Evolutionary conservation across 2,888 invertebrate genomes (phyloP).

Genomic region (Athalia circularis): DNA sequence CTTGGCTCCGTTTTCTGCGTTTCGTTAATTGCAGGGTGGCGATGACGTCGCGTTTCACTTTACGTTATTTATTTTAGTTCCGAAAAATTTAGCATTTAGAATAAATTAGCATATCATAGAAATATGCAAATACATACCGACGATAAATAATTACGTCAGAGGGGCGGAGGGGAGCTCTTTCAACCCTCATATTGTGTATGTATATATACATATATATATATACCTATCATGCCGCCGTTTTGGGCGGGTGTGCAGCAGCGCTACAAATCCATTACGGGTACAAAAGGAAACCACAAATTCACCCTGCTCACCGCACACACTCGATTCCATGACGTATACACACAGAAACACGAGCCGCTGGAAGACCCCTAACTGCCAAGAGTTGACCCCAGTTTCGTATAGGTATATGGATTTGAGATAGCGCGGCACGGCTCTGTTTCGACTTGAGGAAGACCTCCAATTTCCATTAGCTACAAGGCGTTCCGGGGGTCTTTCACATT

Average conservation of each 20-base stretch:
- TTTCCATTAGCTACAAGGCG: neutral
- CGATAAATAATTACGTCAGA: slow-evolving; percentile 27
- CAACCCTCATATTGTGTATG: slow-evolving; percentile 5
- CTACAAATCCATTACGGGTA: slow-evolving; percentile 40
- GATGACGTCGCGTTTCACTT: slow-evolving; percentile 8
- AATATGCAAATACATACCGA: slow-evolving; percentile 20
- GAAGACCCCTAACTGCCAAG: slow-evolving; percentile 37
- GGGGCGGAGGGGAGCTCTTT: neutral
- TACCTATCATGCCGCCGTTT: neutral
- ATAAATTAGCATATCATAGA: slow-evolving; percentile 25
- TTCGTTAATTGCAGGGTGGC: slow-evolving; percentile 8
- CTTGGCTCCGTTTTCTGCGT: neutral
- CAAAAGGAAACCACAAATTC: slow-evolving; percentile 45
- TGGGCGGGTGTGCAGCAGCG: neutral
- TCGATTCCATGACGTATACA: slow-evolving; percentile 17
- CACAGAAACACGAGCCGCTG: neutral
- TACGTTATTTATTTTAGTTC: slow-evolving; percentile 23
- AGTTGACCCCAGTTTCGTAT: slow-evolving; percentile 23
- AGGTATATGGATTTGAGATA: neutral
- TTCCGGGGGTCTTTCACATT: neutral
- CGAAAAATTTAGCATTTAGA: neutral
- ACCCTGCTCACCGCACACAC: slow-evolving; percentile 38
- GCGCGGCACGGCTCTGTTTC: neutral
- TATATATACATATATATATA: too few species aligned
- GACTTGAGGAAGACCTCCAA: slow-evolving; percentile 35